Conservation (phyloP, 2,888 invertebrate genomes). For the Luffia ferchaultella region DNA sequence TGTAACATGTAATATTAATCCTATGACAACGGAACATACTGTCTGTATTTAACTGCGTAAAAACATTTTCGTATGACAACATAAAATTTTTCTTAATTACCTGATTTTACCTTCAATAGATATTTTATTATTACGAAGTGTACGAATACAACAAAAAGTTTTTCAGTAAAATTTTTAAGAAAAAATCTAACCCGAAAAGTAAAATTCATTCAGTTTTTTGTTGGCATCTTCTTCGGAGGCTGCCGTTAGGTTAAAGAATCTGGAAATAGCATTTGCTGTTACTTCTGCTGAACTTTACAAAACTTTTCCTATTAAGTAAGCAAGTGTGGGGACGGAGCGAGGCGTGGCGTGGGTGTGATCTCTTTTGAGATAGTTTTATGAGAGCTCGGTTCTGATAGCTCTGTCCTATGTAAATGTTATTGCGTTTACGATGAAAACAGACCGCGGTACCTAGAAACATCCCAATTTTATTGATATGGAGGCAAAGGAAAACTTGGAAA, state of each 20-base stretch:
- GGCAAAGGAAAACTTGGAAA: background rate
- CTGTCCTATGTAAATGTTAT: conserved; percentile 53
- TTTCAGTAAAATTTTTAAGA: too few species aligned
- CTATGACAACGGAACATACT: too few species aligned
- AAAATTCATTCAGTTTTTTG: too few species aligned
- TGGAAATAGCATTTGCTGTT: conserved; percentile 16
- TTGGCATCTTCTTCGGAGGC: too few species aligned
- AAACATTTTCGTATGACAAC: too few species aligned
- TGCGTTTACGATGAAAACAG: conserved; percentile 39
- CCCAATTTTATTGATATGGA: background rate
- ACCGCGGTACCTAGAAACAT: background rate
- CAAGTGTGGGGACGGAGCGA: conserved; percentile 20
- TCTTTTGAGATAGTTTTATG: conserved; percentile 50
- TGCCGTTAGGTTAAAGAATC: background rate
- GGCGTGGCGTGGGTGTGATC: conserved; percentile 28
- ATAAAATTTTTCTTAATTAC: too few species aligned
- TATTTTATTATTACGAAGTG: too few species aligned
- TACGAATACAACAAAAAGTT: too few species aligned
- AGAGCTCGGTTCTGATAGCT: conserved; percentile 36
- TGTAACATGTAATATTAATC: too few species aligned
- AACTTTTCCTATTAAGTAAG: conserved; percentile 44
- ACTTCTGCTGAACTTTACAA: conserved; percentile 38
- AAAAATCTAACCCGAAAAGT: too few species aligned
- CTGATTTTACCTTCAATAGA: too few species aligned
- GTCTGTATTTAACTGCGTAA: too few species aligned